Evolutionary conservation across 2,797 vertebrate species (phyloP).

Genomic region (Anguilla megastoma): DNA sequence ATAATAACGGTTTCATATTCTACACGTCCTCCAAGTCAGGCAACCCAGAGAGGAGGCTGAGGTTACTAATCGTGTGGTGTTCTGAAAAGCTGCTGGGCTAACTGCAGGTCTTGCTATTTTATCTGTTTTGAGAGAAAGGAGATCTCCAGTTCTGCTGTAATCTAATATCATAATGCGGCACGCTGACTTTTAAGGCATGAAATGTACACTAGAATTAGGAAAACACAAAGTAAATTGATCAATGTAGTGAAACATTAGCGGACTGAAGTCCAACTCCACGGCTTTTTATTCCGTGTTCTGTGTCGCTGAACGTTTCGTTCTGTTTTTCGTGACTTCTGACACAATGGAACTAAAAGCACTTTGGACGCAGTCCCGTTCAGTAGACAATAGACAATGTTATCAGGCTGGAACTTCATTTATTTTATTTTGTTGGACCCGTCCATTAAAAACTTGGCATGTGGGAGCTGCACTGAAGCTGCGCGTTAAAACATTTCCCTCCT

Average conservation of each 20-base stretch:
- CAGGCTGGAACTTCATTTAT: slow-evolving; percentile 7
- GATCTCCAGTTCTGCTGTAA: slow-evolving; percentile 37
- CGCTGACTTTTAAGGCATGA: slow-evolving; percentile 37
- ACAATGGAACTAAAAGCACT: slow-evolving; percentile 30
- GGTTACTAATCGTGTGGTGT: background rate
- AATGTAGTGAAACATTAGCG: slow-evolving; percentile 38
- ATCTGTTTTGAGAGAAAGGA: slow-evolving; percentile 36
- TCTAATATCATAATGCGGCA: slow-evolving; percentile 39
- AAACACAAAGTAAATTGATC: slow-evolving; percentile 41
- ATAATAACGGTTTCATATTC: background rate
- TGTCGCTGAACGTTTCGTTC: slow-evolving; percentile 22
- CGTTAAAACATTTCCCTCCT: background rate
- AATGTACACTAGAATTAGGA: slow-evolving; percentile 39
- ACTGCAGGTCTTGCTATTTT: slow-evolving; percentile 21
- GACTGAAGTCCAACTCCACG: slow-evolving; percentile 32
- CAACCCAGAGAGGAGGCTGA: background rate
- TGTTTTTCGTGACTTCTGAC: slow-evolving; percentile 29
- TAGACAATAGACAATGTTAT: slow-evolving; percentile 27
- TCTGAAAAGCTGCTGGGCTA: slow-evolving; percentile 18
- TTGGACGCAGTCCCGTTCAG: slow-evolving; percentile 22
- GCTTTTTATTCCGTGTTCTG: slow-evolving; percentile 19
- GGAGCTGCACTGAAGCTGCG: background rate
- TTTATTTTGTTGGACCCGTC: slow-evolving; percentile 13
- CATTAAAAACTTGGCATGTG: background rate
- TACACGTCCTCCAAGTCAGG: background rate